These are phyloP conservation scores for Rhimphoctona megacephalus DNA, from an alignment of 2,888 invertebrate species.

Conservation along the genomic window DNA sequence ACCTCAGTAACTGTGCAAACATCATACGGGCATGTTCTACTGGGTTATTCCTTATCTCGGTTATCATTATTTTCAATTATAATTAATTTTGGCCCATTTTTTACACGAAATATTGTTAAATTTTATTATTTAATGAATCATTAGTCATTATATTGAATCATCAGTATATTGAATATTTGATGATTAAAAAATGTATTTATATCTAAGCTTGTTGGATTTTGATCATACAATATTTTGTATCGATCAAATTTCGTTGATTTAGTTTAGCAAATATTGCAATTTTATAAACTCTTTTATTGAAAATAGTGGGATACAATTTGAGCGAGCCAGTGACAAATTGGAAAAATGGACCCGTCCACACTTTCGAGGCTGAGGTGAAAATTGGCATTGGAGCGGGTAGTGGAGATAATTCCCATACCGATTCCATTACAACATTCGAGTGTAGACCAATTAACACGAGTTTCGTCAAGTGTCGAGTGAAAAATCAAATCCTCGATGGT, in stretches of 20 bases:
- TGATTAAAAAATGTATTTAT: too few species aligned
- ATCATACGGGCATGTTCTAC: conserved; percentile 39
- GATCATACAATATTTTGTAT: too few species aligned
- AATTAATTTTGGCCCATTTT: too few species aligned
- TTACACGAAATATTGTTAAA: too few species aligned
- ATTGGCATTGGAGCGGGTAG: not conserved
- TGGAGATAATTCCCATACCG: not conserved
- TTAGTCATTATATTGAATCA: too few species aligned
- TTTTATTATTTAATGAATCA: too few species aligned
- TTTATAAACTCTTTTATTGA: not conserved
- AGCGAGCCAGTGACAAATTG: conserved; percentile 19
- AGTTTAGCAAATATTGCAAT: not conserved
- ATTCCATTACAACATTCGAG: not conserved
- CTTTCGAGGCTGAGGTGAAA: conserved; percentile 17
- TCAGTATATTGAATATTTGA: too few species aligned
- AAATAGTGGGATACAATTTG: conserved; percentile 40
- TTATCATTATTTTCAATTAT: conserved; percentile 7
- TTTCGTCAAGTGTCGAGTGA: conserved; percentile 20
- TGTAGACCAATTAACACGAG: conserved; percentile 40
- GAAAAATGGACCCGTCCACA: conserved; percentile 29
- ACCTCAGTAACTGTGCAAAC: conserved; percentile 1
- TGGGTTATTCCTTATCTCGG: conserved; percentile 51
- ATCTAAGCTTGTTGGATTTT: too few species aligned
- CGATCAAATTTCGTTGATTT: too few species aligned
- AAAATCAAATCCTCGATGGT: conserved; percentile 9